Conservation (phyloP, 2,797 vertebrate species). For the Scarus forsteni region DNA sequence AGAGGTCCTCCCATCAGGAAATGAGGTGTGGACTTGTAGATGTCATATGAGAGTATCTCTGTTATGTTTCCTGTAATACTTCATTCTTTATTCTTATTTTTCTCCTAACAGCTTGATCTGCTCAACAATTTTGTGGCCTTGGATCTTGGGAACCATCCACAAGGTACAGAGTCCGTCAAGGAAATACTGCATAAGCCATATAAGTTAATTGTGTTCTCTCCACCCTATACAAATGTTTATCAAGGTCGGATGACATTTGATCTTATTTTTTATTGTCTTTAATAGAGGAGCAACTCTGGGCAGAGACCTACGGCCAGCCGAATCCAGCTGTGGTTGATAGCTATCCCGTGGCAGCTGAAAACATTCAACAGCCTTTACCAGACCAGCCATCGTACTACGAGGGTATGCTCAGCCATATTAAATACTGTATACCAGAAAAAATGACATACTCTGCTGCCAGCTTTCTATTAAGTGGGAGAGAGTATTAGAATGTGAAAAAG, state of each 20-base stretch:
- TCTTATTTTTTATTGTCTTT: constrained; percentile 16
- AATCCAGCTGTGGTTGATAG: constrained; percentile 9
- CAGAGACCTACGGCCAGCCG: constrained; percentile 32
- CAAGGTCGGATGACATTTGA: neutral
- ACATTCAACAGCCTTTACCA: constrained; percentile 33
- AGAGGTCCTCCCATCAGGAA: constrained; percentile 38
- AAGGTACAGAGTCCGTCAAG: constrained; percentile 60
- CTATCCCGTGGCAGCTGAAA: constrained; percentile 48
- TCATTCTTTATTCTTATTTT: neutral
- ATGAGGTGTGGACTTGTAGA: constrained; percentile 68
- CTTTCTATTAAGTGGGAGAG: too few relatives aligned
- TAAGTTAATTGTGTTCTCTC: neutral
- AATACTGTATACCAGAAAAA: neutral
- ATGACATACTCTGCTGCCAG: accelerated
- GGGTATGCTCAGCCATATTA: constrained; percentile 49
- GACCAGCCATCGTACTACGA: constrained; percentile 48
- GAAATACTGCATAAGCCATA: neutral
- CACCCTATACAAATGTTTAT: neutral
- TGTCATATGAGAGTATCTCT: constrained; percentile 15
- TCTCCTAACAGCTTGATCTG: constrained; percentile 66
- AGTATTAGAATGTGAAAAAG: too few relatives aligned
- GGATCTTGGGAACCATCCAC: constrained; percentile 52
- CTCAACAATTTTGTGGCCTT: constrained; percentile 64
- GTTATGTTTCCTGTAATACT: neutral
- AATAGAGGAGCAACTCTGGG: constrained; percentile 58